Evolutionary conservation across 2,888 invertebrate genomes (phyloP).

Genomic region (Mesochorus sp.): DNA sequence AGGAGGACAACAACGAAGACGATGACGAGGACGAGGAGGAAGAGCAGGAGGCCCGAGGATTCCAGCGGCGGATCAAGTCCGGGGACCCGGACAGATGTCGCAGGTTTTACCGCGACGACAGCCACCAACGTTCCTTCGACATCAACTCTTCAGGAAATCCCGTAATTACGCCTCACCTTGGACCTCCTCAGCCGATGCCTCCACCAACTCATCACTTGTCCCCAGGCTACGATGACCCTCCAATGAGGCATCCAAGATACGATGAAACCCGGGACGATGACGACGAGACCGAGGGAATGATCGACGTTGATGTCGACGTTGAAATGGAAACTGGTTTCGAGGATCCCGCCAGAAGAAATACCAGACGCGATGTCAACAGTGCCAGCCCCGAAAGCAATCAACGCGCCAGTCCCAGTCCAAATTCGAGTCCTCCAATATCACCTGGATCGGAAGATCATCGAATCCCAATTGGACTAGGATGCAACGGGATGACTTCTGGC

Average conservation of each 20-base stretch:
- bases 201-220: constrained; percentile 20
- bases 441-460: constrained; percentile 91
- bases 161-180: constrained; percentile 61
- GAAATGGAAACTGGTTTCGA: constrained; percentile 70
- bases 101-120: constrained; percentile 41
- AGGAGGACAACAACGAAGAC: constrained; percentile 2
- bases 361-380: constrained; percentile 82
- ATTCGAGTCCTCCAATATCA: constrained; percentile 91
- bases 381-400: constrained; percentile 84
- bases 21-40: constrained; percentile 46
- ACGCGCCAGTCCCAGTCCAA: constrained; percentile 84
- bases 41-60: not conserved
- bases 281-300: constrained; percentile 74
- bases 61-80: constrained; percentile 42
- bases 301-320: constrained; percentile 67
- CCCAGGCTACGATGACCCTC: constrained; percentile 50
- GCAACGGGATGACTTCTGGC: constrained; percentile 53
- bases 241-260: constrained; percentile 44
- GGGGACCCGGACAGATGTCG: constrained; percentile 35
- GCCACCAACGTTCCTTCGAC: constrained; percentile 10
- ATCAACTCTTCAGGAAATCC: constrained; percentile 7
- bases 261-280: constrained; percentile 47
- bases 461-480: no score
- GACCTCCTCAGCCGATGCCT: not conserved
- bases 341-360: constrained; percentile 61